A percentile compares a stretch with the other conserved stretches of the same genome.
These are phyloP conservation scores for Frankliniella intonsa DNA, from an alignment of 2,888 invertebrate species.

Conservation along the genomic window DNA sequence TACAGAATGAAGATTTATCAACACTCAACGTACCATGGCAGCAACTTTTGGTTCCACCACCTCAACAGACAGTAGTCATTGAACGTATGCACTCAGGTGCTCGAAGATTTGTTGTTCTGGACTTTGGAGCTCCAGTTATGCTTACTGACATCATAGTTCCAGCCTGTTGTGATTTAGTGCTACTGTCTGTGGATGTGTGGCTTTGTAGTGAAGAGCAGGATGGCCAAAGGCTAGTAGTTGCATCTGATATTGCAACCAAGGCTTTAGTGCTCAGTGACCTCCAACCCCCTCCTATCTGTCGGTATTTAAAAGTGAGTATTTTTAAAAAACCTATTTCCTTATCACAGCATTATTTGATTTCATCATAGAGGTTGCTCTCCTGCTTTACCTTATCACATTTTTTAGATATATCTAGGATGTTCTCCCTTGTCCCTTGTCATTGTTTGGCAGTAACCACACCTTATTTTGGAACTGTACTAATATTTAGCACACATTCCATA, in stretches of 20 bases:
- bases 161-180: conserved; percentile 73
- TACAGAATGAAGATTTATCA: not conserved
- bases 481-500: not conserved
- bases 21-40: conserved; percentile 58
- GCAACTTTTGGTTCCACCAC: conserved; percentile 71
- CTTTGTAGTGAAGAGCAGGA: conserved; percentile 80
- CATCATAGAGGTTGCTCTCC: not conserved
- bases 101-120: conserved; percentile 83
- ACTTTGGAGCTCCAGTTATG: conserved; percentile 81
- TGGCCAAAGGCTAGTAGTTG: conserved; percentile 75
- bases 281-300: conserved; percentile 83
- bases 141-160: conserved; percentile 83
- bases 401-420: not conserved
- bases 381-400: not conserved
- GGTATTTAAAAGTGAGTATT: conserved; percentile 72
- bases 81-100: conserved; percentile 93
- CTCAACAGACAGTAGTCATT: conserved; percentile 76
- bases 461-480: no score
- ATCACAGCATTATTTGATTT: not conserved
- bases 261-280: conserved; percentile 83
- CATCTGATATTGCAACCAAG: conserved; percentile 80
- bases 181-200: conserved; percentile 87
- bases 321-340: conserved; percentile 1
- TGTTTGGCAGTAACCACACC: no score
- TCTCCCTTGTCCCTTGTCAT: no score